These are phyloP conservation scores for Syngnathus rostellatus DNA, from an alignment of 2,797 vertebrate species.

Conservation along the genomic window DNA sequence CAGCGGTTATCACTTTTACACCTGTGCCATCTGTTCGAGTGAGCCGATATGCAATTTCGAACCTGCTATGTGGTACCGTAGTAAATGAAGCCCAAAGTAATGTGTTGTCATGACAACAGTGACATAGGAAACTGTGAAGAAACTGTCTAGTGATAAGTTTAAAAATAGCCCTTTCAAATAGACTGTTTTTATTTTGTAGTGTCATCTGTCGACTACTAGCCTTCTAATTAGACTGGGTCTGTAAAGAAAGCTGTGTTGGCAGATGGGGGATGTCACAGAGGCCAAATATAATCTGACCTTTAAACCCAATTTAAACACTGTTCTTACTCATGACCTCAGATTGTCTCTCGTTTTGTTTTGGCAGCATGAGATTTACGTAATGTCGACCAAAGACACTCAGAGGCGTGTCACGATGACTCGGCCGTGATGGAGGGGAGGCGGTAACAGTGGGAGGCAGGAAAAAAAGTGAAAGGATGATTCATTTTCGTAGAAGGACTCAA, in stretches of 20 bases:
- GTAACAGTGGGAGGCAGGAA: not conserved
- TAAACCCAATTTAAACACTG: not conserved
- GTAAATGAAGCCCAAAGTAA: not conserved
- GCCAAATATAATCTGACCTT: not conserved
- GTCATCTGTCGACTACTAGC: not conserved
- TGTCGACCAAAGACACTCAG: not conserved
- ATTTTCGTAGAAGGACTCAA: not conserved
- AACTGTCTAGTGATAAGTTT: not conserved
- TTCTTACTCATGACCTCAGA: not conserved
- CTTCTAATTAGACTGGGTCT: not conserved
- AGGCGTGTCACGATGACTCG: not conserved
- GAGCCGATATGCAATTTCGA: not conserved
- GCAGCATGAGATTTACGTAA: not conserved
- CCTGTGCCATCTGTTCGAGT: not conserved
- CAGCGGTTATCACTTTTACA: not conserved
- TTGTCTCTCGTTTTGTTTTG: not conserved
- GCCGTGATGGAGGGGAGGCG: not conserved
- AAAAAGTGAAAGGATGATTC: conserved; percentile 5
- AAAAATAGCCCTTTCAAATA: not conserved
- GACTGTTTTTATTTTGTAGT: not conserved
- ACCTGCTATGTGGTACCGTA: not conserved
- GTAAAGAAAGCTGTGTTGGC: not conserved
- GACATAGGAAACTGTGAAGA: not conserved
- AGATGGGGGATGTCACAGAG: not conserved
- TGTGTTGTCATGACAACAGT: conserved; percentile 1